Base-by-base conservation (phyloP, 2,888 invertebrate species). In the Gnatocerus cornutus region DNA sequence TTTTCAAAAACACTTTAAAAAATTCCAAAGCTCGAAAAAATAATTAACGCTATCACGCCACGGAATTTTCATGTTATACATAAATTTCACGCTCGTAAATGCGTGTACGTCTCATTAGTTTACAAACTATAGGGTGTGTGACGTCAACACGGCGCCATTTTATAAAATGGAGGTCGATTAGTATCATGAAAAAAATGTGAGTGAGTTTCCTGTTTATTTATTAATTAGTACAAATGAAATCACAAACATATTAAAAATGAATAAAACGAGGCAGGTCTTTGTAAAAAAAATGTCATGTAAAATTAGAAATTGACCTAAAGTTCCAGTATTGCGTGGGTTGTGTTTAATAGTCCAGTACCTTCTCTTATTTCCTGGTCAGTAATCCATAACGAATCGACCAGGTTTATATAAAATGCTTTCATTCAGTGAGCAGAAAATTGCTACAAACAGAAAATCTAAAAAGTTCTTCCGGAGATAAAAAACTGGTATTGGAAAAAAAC, bases 351-450 rank as follows among this genome's bases (percentile, higher is more conserved):
- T 56, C 48, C 55, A 62, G 52, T 62, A 62, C 62, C 64, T 64
- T 64, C 53, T 64, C 52, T 56, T 48, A 64, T 64, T 64, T 64
- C 64, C 64, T 64, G 64, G 46, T 64, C 64, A 64, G 46, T 48
- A 64, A 64, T 64, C 64, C 64, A 55, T 64, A 64, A 55, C 56
- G 12, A 55, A 56, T 64, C 62, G 50, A 63, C 37, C 41, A 56
- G 21, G 48, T 50, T 50, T 50, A 50, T 10, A 21, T 9, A 50
- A 56, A 16, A 56, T 43, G 37, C 33, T 55, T 39, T 45, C 50
- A 48, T 63, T 63, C 52, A 52, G 12, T 52, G 52, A 52, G 50
- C 62, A 63, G 62, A 52, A 62, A 62, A 62, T 62, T 37, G 14
- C 27, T 10, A 48, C 27, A 48, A 21, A 21, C 21, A 21, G 21